Conservation (phyloP, 2,113 vertebrate genomes). For the Xiphias gladius region DNA sequence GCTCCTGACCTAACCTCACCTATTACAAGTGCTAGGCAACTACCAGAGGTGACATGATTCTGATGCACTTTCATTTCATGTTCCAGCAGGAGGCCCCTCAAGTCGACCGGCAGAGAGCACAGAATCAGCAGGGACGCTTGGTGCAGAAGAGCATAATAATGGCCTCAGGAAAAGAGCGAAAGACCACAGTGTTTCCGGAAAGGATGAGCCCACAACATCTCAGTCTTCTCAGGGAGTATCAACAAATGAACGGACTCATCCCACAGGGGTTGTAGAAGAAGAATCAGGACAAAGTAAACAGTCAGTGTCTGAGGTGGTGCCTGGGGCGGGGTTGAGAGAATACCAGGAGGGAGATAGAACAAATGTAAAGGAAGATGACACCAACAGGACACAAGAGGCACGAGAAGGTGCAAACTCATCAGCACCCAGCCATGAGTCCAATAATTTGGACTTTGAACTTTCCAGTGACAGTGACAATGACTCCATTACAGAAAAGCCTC, state of each 20-base stretch:
- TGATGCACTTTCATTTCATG: slow-evolving; percentile 14
- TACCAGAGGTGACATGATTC: not conserved
- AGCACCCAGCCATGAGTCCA: slow-evolving; percentile 59
- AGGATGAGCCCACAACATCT: slow-evolving; percentile 58
- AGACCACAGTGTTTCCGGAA: slow-evolving; percentile 80
- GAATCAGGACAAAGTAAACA: slow-evolving; percentile 44
- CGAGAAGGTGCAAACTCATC: slow-evolving; percentile 57
- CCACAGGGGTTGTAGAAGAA: slow-evolving; percentile 50
- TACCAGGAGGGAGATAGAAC: slow-evolving; percentile 51
- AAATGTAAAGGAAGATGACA: slow-evolving; percentile 62
- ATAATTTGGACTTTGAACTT: slow-evolving; percentile 92
- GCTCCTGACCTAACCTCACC: not conserved
- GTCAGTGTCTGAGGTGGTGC: slow-evolving; percentile 33
- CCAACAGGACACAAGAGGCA: slow-evolving; percentile 54
- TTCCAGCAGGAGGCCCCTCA: slow-evolving; percentile 79
- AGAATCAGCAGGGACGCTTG: slow-evolving; percentile 68
- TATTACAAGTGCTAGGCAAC: not conserved
- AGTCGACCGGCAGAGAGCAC: slow-evolving; percentile 76
- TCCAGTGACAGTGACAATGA: slow-evolving; percentile 94
- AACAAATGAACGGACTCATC: slow-evolving; percentile 70
- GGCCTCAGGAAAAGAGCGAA: slow-evolving; percentile 84
- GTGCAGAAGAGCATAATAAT: slow-evolving; percentile 88
- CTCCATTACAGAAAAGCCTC: slow-evolving; percentile 80
- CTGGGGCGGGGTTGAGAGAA: slow-evolving; percentile 35
- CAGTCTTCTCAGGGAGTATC: slow-evolving; percentile 70